A percentile compares a stretch with the other conserved stretches of the same genome.
Evolutionary conservation across 1,140 invertebrate genomes (phyloP).

Genomic region (Tetragonula clypearis): DNA sequence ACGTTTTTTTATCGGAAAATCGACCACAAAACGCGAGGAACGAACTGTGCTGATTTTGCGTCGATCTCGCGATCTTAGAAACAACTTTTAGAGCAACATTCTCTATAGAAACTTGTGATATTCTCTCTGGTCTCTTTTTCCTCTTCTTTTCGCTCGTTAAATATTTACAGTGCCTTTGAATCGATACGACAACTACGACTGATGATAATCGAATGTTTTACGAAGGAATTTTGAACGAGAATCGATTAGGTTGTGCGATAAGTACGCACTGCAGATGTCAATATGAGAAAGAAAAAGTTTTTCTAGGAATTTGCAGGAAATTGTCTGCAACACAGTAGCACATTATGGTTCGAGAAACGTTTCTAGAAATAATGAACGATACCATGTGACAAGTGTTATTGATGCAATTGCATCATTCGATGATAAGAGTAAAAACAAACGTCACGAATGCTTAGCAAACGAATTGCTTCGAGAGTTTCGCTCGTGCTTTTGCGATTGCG

Average conservation of each 20-base stretch:
- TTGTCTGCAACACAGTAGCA: no score
- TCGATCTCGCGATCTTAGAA: neutral
- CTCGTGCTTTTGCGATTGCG: neutral
- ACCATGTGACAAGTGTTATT: no score
- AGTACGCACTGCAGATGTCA: no score
- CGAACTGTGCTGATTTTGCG: no score
- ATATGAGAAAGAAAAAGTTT: no score
- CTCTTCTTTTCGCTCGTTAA: neutral
- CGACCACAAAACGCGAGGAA: no score
- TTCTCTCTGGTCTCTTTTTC: neutral
- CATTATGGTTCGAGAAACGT: no score
- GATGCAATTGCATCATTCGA: neutral
- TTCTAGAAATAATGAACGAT: no score
- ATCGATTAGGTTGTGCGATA: no score
- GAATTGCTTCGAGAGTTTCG: neutral
- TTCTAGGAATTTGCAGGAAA: no score
- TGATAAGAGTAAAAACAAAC: no score
- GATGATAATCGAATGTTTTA: neutral
- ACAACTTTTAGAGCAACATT: neutral
- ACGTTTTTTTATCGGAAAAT: neutral
- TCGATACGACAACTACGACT: constrained; percentile 1
- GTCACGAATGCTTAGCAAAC: neutral
- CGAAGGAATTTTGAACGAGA: no score
- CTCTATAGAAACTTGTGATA: constrained; percentile 9
- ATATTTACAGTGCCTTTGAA: neutral